Evolutionary conservation across 2,888 invertebrate genomes (phyloP), one percentile per base, ranked within the genome.

Genomic region (Chloroclystis v-ata): DNA sequence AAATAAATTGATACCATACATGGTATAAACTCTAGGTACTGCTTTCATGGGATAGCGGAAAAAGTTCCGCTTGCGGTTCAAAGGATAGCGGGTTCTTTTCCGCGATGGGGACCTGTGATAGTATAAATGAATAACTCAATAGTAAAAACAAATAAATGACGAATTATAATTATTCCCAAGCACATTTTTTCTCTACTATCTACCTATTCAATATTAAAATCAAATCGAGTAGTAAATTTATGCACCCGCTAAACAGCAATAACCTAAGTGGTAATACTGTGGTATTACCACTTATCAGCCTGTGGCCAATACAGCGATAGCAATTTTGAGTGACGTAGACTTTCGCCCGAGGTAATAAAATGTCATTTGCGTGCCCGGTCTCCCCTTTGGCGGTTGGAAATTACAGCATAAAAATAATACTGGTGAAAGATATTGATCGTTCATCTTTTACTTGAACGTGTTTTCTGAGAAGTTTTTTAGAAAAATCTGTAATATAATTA

Each of bases 331-430:
- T 41, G 13, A 41, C 32, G 24, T 37, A 20, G 20, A 20, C 11
- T 26, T n/a, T 25, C 28, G 28, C 43, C 20, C 28, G 43, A 28
- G 43, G 43, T 43, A 35, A 28, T 35, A 28, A 37, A 43, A 28
- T 43, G 28, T 35, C 33, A 42, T 43, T 43, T 43, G 28, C 43
- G 28, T 43, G 28, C 20, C 43, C 43, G 8, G 9, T 8, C 14
- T 37, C 30, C 37, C 37, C 28, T 26, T 24, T 11, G 6, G 10
- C 20, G 5, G 14, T 16, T 20, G 6, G 10, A 35, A 35, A 7
- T 14, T 16, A 35, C 20, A 16, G 35, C 20, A 16, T 11, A 24
- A 35, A 35, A 35, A 35, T 35, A 11, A 11, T 20, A 11, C 10
- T 20, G 9, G 11, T 13, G 10, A 20, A 20, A 4, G 26, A 26